These are phyloP conservation scores for Papilio elwesi DNA, from an alignment of 2,888 invertebrate species.

Conservation along the genomic window DNA sequence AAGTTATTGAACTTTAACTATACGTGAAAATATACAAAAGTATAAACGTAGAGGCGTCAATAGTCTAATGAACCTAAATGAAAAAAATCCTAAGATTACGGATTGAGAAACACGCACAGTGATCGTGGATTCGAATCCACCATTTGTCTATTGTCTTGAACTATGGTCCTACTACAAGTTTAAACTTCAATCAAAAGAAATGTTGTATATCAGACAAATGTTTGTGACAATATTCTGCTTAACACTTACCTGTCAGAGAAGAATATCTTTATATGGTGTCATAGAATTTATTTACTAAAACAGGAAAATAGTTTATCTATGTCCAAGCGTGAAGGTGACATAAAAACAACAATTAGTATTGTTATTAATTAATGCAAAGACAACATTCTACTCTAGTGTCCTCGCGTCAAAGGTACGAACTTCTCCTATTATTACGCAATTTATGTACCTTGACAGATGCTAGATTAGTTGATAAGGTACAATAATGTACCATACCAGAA, in stretches of 20 bases:
- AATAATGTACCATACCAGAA: no score
- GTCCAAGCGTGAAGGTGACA: background rate
- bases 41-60: background rate
- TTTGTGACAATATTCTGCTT: no score
- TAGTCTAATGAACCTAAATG: no score
- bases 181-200: no score
- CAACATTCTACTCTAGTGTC: conserved; percentile 11
- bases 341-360: conserved; percentile 3
- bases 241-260: no score
- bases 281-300: background rate
- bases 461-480: background rate
- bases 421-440: background rate
- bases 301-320: background rate
- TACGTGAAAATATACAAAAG: background rate
- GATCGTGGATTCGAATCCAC: no score
- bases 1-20: conserved; percentile 15
- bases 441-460: background rate
- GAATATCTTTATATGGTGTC: background rate
- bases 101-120: no score
- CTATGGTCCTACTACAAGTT: no score
- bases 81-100: no score
- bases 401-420: background rate
- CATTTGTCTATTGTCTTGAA: no score
- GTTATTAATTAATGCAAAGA: background rate
- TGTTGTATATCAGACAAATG: no score